phyloP scores from a whole-genome alignment of 2,113 vertebrate species.

The Euleptes europaea region DNA sequence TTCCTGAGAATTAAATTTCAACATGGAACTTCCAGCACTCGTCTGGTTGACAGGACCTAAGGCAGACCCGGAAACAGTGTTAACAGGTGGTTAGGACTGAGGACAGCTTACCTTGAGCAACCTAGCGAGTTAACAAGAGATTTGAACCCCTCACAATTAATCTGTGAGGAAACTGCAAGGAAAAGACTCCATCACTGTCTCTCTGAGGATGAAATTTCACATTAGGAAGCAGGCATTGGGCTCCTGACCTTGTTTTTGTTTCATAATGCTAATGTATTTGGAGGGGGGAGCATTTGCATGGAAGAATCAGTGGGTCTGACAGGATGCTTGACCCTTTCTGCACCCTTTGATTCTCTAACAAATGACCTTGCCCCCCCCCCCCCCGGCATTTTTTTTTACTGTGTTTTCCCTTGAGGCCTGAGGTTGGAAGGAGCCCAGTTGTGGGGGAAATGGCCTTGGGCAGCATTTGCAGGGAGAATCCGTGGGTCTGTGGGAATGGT shows the following conservation, averaged over 20 bases:
- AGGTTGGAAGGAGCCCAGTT: neutral
- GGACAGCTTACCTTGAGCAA: too few relatives aligned
- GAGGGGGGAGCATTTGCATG: neutral
- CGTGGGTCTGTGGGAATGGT: neutral
- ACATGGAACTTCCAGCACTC: too few relatives aligned
- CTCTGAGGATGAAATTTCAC: neutral
- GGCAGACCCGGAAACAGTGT: too few relatives aligned
- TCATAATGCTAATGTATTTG: neutral
- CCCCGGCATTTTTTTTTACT: neutral
- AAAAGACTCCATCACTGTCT: neutral
- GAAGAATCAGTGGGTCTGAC: neutral
- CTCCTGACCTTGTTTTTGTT: neutral
- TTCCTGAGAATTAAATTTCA: too few relatives aligned
- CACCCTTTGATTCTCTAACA: neutral
- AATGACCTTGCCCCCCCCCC: neutral
- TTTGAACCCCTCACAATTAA: neutral
- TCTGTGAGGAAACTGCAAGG: neutral
- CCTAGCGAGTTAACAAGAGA: too few relatives aligned
- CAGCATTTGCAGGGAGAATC: neutral
- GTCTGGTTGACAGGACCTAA: too few relatives aligned
- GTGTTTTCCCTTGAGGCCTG: neutral
- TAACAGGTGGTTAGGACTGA: too few relatives aligned
- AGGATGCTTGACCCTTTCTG: neutral
- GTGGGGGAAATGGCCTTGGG: neutral
- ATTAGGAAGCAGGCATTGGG: neutral